Conservation (phyloP, 2,888 invertebrate species). For the Candidula unifasciata region DNA sequence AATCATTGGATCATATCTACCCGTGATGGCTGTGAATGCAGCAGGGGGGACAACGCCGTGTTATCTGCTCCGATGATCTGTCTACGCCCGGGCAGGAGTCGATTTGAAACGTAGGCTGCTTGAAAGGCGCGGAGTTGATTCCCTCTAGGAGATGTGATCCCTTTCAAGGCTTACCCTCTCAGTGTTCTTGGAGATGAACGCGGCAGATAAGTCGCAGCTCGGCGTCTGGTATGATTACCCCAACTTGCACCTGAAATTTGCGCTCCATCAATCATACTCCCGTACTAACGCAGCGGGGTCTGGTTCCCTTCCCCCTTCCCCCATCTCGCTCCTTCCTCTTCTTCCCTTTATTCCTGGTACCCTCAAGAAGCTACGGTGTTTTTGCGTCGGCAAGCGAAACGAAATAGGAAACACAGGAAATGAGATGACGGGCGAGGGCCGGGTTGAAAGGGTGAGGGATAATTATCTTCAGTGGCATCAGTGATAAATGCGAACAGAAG, state of each 20-base stretch:
- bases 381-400: neutral
- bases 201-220: slow-evolving; percentile 10
- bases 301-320: neutral
- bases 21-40: neutral
- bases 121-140: slow-evolving; percentile 17
- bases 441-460: neutral
- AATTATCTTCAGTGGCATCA: neutral
- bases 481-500: slow-evolving; percentile 17
- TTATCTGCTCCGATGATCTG: slow-evolving; percentile 16
- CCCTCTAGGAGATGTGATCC: neutral
- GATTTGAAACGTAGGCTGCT: neutral
- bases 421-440: slow-evolving; percentile 14
- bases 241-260: slow-evolving; percentile 29
- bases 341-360: neutral
- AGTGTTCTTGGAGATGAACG: neutral
- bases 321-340: neutral
- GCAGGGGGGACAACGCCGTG: neutral
- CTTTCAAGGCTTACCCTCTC: neutral
- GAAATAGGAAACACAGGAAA: slow-evolving; percentile 32
- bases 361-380: neutral
- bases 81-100: neutral
- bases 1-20: neutral
- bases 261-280: slow-evolving; percentile 10
- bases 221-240: slow-evolving; percentile 2
- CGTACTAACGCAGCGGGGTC: neutral